Conservation (phyloP, 2,888 invertebrate genomes). For the Epiblema foenella region DNA sequence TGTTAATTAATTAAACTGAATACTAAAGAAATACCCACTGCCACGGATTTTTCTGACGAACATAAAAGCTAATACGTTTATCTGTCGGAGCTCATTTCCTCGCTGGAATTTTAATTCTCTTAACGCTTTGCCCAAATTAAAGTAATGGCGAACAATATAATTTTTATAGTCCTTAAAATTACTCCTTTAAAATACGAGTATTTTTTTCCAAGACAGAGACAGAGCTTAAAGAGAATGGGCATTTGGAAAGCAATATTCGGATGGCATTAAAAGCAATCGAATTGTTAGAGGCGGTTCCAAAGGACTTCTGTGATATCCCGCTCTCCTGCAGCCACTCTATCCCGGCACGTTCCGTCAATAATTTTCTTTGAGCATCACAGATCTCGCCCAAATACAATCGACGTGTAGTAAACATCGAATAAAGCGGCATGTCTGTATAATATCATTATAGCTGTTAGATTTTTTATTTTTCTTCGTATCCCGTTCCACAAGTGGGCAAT, state of each 20-base stretch:
- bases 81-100: slow-evolving; percentile 73
- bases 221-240: slow-evolving; percentile 51
- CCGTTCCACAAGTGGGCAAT: slow-evolving; percentile 85
- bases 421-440: slow-evolving; percentile 81
- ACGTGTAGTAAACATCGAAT: slow-evolving; percentile 81
- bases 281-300: slow-evolving; percentile 57
- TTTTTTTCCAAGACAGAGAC: slow-evolving; percentile 55
- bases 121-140: slow-evolving; percentile 71
- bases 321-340: slow-evolving; percentile 63
- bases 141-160: slow-evolving; percentile 73
- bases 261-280: slow-evolving; percentile 62
- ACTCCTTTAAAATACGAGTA: slow-evolving; percentile 61
- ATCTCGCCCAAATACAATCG: slow-evolving; percentile 79
- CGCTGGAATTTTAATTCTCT: slow-evolving; percentile 76
- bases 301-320: slow-evolving; percentile 61
- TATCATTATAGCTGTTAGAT: slow-evolving; percentile 78
- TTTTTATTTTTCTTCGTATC: slow-evolving; percentile 81
- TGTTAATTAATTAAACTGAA: slow-evolving; percentile 46
- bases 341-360: slow-evolving; percentile 82
- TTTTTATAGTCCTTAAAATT: slow-evolving; percentile 69
- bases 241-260: slow-evolving; percentile 48
- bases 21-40: slow-evolving; percentile 44
- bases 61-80: slow-evolving; percentile 75
- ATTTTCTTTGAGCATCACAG: slow-evolving; percentile 81
- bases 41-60: slow-evolving; percentile 57